phyloP scores from a whole-genome alignment of 2,797 vertebrate genomes.

The Clarias pachynema region DNA sequence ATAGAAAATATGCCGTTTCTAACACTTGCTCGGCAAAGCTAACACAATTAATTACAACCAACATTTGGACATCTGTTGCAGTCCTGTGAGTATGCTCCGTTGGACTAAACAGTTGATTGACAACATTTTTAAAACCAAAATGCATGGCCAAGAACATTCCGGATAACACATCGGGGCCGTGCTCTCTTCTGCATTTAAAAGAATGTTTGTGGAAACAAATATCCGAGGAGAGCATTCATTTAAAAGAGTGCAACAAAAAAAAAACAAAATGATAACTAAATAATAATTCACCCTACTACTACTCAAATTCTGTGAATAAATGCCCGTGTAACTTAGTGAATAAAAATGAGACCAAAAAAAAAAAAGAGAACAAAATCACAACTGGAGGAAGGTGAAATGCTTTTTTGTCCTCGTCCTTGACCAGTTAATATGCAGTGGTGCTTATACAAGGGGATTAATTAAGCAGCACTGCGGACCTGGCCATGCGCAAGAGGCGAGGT shows the following conservation, averaged over 20 bases:
- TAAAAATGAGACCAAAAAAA: too few relatives aligned
- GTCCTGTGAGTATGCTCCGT: neutral
- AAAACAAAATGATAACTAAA: neutral
- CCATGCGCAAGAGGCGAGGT: neutral
- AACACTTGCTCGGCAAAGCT: conserved; percentile 2
- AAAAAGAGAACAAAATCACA: too few relatives aligned
- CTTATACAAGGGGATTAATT: conserved; percentile 2
- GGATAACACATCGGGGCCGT: neutral
- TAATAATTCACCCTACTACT: neutral
- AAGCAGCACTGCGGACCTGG: neutral
- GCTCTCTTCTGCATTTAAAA: neutral
- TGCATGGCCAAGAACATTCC: neutral
- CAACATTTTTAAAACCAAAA: neutral
- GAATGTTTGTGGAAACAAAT: neutral
- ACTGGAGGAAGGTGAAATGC: neutral
- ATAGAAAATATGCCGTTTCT: neutral
- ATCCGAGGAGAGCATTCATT: neutral
- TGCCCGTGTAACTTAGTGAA: neutral
- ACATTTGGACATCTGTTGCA: neutral
- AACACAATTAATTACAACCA: neutral
- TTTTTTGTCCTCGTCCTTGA: neutral
- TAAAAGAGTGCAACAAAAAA: neutral
- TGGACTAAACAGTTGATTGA: neutral
- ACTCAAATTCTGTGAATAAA: neutral
- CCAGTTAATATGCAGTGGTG: neutral